These are phyloP conservation scores for Rhynchopsitta pachyrhyncha DNA, from an alignment of 2,113 vertebrate genomes.

Conservation along the genomic window DNA sequence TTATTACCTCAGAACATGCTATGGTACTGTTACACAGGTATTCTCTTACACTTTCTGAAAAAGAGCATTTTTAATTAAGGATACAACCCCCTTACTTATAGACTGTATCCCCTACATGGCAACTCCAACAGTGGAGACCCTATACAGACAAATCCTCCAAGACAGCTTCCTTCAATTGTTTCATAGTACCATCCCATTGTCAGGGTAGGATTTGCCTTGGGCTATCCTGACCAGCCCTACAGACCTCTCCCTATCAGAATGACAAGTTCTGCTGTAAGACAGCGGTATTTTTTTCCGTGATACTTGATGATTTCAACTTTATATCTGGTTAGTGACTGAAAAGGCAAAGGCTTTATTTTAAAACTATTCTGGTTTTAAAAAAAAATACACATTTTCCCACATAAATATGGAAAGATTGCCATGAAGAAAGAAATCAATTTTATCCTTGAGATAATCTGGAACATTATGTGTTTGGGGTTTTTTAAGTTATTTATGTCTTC, in stretches of 20 bases:
- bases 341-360: not conserved
- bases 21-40: not conserved
- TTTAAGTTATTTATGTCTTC: not conserved
- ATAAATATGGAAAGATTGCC: not conserved
- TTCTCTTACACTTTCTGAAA: not conserved
- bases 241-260: not conserved
- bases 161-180: not conserved
- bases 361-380: not conserved
- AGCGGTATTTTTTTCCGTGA: not conserved
- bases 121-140: not conserved
- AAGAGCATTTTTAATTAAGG: not conserved
- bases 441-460: not conserved
- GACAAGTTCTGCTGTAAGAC: not conserved
- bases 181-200: not conserved
- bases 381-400: not conserved
- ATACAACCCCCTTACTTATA: not conserved
- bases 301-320: not conserved
- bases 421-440: not conserved
- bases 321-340: not conserved
- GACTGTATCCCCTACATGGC: not conserved
- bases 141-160: not conserved
- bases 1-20: not conserved
- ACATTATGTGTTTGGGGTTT: not conserved
- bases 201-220: not conserved
- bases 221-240: not conserved